Conservation (phyloP, 2,797 vertebrate species). For the Channa striata region DNA sequence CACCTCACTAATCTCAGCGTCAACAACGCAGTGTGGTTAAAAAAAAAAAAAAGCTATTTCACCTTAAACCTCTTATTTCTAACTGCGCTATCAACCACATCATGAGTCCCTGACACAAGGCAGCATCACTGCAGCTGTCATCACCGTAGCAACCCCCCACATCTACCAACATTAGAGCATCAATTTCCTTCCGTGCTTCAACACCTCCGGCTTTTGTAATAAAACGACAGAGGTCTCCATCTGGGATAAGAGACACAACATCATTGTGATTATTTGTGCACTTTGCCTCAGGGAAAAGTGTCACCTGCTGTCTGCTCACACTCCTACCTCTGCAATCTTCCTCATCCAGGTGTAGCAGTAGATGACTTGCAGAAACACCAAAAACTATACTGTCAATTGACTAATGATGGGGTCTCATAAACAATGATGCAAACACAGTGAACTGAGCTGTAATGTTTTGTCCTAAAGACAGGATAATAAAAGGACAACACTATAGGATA, state of each 20-base stretch:
- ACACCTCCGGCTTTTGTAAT: neutral
- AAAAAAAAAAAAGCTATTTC: conserved; percentile 8
- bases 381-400: conserved; percentile 10
- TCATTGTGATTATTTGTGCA: conserved; percentile 16
- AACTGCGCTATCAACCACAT: neutral
- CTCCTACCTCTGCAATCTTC: conserved; percentile 12
- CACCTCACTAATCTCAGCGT: conserved; percentile 5
- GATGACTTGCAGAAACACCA: conserved; percentile 67
- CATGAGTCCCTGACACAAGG: neutral
- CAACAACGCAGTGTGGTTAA: conserved; percentile 14
- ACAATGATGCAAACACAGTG: conserved; percentile 27
- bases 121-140: conserved; percentile 39
- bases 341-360: conserved; percentile 31
- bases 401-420: neutral
- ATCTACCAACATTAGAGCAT: conserved; percentile 19
- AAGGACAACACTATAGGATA: neutral
- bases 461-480: conserved; percentile 14
- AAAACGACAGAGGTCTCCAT: neutral
- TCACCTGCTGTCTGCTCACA: conserved; percentile 40
- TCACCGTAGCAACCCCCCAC: conserved; percentile 40
- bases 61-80: conserved; percentile 11
- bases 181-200: conserved; percentile 4
- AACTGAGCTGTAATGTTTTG: conserved; percentile 2
- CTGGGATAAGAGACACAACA: neutral
- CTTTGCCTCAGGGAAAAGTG: conserved; percentile 16